Percentiles rank a stretch among this genome's conserved stretches.
phyloP scores from a whole-genome alignment of 2,888 invertebrate species.

The Adelognathus sp. region DNA sequence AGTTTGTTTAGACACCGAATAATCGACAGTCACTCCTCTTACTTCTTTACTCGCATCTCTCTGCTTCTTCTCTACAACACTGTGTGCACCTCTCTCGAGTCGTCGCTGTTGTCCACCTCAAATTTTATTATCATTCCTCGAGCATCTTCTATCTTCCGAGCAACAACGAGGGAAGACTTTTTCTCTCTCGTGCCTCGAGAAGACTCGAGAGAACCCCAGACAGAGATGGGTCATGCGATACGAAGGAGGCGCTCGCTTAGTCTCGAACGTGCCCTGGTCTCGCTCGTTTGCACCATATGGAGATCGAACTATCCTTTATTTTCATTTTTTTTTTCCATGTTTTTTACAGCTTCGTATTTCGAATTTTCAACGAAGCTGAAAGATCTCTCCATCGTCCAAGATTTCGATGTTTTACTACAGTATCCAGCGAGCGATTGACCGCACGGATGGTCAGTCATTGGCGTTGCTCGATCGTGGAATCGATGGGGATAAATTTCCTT shows the following conservation, averaged over 20 bases:
- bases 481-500: slow-evolving; percentile 11
- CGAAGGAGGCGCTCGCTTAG: slow-evolving; percentile 20
- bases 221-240: slow-evolving; percentile 61
- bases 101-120: slow-evolving; percentile 17
- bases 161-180: slow-evolving; percentile 27
- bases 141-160: slow-evolving; percentile 18
- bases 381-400: slow-evolving; percentile 24
- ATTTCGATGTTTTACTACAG: slow-evolving; percentile 33
- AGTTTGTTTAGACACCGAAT: slow-evolving; percentile 81
- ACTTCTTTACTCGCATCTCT: slow-evolving; percentile 15
- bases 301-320: slow-evolving; percentile 16
- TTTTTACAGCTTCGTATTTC: slow-evolving; percentile 9
- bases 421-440: not conserved
- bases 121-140: slow-evolving; percentile 18
- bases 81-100: slow-evolving; percentile 20
- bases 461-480: slow-evolving; percentile 2
- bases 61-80: not conserved
- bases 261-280: slow-evolving; percentile 17
- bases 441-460: not conserved
- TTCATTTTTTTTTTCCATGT: slow-evolving; percentile 6
- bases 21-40: slow-evolving; percentile 73
- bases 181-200: slow-evolving; percentile 25
- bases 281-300: slow-evolving; percentile 66
- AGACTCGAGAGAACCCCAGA: slow-evolving; percentile 26
- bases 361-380: slow-evolving; percentile 2